phyloP scores from a whole-genome alignment of 1,140 invertebrate genomes.

The Battus philenor region DNA sequence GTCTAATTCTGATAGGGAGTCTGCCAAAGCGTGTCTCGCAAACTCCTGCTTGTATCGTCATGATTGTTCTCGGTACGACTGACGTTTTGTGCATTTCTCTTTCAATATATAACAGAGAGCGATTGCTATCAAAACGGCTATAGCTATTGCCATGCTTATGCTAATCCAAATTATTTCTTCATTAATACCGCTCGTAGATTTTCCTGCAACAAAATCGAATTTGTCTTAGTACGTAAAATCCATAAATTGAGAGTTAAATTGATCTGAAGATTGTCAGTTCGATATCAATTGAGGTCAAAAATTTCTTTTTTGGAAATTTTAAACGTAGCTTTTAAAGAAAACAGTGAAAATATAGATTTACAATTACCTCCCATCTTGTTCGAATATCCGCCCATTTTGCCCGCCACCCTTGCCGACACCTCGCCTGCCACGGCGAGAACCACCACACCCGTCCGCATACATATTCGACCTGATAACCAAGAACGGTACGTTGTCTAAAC shows the following conservation, averaged over 20 bases:
- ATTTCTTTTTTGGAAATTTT: constrained; percentile 6
- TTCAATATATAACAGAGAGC: constrained; percentile 87
- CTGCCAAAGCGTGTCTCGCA: constrained; percentile 56
- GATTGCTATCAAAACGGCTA: constrained; percentile 86
- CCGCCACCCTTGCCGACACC: constrained; percentile 80
- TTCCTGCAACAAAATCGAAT: constrained; percentile 71
- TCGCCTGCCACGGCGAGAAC: constrained; percentile 46
- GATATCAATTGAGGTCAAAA: no score
- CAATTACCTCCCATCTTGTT: constrained; percentile 82
- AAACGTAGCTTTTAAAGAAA: constrained; percentile 6
- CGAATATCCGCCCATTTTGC: constrained; percentile 83
- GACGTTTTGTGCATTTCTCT: constrained; percentile 85
- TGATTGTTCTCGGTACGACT: constrained; percentile 83
- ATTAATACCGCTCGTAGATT: constrained; percentile 86
- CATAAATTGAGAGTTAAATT: no score
- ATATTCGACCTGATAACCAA: constrained; percentile 30
- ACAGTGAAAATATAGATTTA: no score
- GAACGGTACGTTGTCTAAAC: no score
- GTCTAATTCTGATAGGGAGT: constrained; percentile 53
- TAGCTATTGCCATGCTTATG: constrained; percentile 90
- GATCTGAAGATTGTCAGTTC: no score
- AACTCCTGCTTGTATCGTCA: constrained; percentile 76
- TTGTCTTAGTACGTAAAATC: no score
- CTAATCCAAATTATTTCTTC: constrained; percentile 92
- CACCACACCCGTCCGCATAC: constrained; percentile 38